These are phyloP conservation scores for Semicossyphus pulcher DNA, from an alignment of 2,113 vertebrate genomes.

Conservation along the genomic window DNA sequence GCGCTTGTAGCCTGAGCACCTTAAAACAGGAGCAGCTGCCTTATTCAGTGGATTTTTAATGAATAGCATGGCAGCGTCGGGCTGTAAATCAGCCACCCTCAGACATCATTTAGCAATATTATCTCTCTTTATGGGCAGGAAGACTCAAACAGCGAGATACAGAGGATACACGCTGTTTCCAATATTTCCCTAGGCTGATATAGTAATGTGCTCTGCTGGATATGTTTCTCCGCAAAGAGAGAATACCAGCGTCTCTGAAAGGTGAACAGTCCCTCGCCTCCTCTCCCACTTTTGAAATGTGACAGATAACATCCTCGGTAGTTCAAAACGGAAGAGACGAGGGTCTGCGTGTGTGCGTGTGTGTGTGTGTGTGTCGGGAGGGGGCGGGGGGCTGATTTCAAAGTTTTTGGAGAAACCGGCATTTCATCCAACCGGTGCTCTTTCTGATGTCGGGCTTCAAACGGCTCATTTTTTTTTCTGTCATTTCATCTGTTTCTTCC, in stretches of 20 bases:
- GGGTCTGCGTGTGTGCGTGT: constrained; percentile 23
- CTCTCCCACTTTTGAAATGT: constrained; percentile 78
- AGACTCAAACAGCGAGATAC: constrained; percentile 69
- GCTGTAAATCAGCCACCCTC: constrained; percentile 55
- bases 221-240: constrained; percentile 74
- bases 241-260: constrained; percentile 72
- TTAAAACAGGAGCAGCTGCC: constrained; percentile 17
- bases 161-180: constrained; percentile 68
- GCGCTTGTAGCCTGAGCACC: not conserved
- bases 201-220: constrained; percentile 77
- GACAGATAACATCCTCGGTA: constrained; percentile 78
- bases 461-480: constrained; percentile 71
- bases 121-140: constrained; percentile 47
- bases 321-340: constrained; percentile 73
- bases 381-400: constrained; percentile 73
- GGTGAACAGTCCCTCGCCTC: constrained; percentile 76
- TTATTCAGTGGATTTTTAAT: constrained; percentile 48
- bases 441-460: constrained; percentile 83
- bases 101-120: constrained; percentile 65
- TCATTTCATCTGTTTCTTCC: constrained; percentile 78
- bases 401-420: constrained; percentile 78
- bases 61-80: constrained; percentile 29
- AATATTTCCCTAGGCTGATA: constrained; percentile 72
- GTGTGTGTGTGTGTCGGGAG: not conserved
- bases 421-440: constrained; percentile 78